A percentile compares a stretch with the other conserved stretches of the same genome.
These are phyloP conservation scores for Platalea minor DNA, from an alignment of 2,797 vertebrate genomes.

Conservation along the genomic window DNA sequence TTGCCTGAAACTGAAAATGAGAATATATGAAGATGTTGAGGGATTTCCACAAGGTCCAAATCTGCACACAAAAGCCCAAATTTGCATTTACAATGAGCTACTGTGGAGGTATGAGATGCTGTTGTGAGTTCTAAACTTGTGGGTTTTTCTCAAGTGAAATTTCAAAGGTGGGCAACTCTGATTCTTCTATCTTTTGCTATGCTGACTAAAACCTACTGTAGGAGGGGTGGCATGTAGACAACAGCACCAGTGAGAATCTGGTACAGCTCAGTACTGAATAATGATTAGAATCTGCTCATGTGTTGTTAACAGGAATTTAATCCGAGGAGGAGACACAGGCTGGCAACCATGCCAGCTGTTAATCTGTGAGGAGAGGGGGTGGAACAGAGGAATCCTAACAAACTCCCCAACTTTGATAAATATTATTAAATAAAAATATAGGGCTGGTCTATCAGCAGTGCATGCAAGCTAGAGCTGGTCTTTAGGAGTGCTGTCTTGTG, in stretches of 20 bases:
- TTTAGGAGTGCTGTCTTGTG: neutral
- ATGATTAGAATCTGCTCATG: neutral
- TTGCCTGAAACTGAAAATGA: neutral
- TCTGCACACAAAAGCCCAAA: neutral
- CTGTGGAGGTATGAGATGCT: neutral
- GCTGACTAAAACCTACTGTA: neutral
- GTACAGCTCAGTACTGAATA: neutral
- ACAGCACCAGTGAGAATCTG: neutral
- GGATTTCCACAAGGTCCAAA: neutral
- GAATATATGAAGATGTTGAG: neutral
- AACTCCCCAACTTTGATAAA: neutral
- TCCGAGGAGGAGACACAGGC: neutral
- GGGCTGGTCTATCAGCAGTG: neutral
- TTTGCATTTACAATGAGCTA: neutral
- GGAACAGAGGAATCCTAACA: neutral
- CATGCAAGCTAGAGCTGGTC: neutral
- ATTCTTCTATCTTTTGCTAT: neutral
- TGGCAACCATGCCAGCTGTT: neutral
- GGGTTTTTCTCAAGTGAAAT: neutral
- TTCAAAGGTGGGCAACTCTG: neutral
- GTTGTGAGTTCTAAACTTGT: neutral
- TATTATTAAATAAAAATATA: neutral
- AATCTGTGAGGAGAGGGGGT: neutral
- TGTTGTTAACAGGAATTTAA: neutral
- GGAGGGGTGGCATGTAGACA: neutral